A percentile compares a stretch with the other conserved stretches of the same genome.
phyloP scores from a whole-genome alignment of 1,140 invertebrate species.

The Ctenoplectra terminalis region DNA sequence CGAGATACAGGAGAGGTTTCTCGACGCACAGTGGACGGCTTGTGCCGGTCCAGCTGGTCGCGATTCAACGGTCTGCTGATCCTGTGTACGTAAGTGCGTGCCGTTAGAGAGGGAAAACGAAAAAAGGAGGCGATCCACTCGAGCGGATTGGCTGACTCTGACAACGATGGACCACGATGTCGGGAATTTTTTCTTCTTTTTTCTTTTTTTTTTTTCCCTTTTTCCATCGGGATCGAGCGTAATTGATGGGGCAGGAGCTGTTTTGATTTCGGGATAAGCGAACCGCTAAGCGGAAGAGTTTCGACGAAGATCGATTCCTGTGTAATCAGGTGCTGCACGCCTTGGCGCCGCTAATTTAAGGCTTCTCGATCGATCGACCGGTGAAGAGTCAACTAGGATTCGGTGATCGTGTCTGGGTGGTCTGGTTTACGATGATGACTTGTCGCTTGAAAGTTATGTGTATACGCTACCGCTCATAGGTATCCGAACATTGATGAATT shows the following conservation, averaged over 20 bases:
- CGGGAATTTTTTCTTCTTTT: constrained; percentile 52
- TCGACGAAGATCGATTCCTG: constrained; percentile 5
- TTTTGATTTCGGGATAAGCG: constrained; percentile 46
- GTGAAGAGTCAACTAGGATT: constrained; percentile 2
- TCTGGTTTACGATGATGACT: background rate
- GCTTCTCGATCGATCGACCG: constrained; percentile 7
- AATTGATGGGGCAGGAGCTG: constrained; percentile 37
- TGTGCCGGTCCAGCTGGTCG: constrained; percentile 60
- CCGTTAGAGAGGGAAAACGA: background rate
- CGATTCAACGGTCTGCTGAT: constrained; percentile 59
- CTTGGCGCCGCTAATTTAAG: constrained; percentile 11
- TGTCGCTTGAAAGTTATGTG: background rate
- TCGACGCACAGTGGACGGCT: constrained; percentile 47
- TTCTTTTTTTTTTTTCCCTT: too few relatives aligned
- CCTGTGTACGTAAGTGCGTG: background rate
- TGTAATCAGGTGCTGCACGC: background rate
- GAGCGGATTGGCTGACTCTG: constrained; percentile 10
- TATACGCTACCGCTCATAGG: too few relatives aligned
- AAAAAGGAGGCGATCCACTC: constrained; percentile 1
- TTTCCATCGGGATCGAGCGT: constrained; percentile 37
- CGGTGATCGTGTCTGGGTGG: background rate
- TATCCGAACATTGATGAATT: too few relatives aligned
- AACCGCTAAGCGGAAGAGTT: too few relatives aligned
- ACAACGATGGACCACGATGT: constrained; percentile 14
- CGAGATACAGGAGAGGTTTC: background rate